Base-by-base conservation (phyloP, 2,113 vertebrate genomes). In the Oceanodroma tethys region DNA sequence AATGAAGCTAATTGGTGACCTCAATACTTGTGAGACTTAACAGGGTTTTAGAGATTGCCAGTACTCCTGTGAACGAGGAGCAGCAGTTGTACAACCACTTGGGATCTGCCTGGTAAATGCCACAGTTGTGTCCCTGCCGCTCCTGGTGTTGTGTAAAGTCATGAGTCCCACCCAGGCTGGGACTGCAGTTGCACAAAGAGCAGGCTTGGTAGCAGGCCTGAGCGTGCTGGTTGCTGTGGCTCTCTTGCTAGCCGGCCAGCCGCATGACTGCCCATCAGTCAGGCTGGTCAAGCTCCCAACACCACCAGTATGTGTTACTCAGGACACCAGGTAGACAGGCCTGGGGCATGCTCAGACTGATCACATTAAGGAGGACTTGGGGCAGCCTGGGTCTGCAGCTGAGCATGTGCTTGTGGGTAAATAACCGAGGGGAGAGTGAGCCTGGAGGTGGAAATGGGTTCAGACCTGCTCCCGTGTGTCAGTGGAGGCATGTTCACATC, bases 401-500 rank as follows among this genome's bases (percentile, higher is more conserved):
- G 45, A 63, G 65, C 42, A 1, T 66, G 68, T 84, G 76, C 86
- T 67, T 47, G 42, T 81, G 75, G 56, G 86, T 94, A 47, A 89
- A 91, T 91, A 84, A 71, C 52, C 0, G 7, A 75, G 70, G 21
- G 66, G 47, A 76, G 81, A 67, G 52, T 0, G 0, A 93, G 48
- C 48, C 32, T 11, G 53, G 81, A 60, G 91, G 65, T 94, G 81
- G 93, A 81, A 82, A 94, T 60, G 48, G 48, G 92, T 97, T 97
- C 78, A 91, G 92, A 91, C 96, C 73, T 96, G 96, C 81, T 91
- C 19, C 62, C 0, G 0, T 65, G 68, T 84, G 81, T 87, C 93
- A 56, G 65, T 36, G 84, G 74, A 79, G 87, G 70, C 62, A 22
- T 8, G 65, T 87, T 87, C 74, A 27, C 73, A 52, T 91, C 48